Evolutionary conservation across 1,140 invertebrate genomes (phyloP), one percentile per base, ranked within the genome.

Genomic region (Pollicipes pollicipes): DNA sequence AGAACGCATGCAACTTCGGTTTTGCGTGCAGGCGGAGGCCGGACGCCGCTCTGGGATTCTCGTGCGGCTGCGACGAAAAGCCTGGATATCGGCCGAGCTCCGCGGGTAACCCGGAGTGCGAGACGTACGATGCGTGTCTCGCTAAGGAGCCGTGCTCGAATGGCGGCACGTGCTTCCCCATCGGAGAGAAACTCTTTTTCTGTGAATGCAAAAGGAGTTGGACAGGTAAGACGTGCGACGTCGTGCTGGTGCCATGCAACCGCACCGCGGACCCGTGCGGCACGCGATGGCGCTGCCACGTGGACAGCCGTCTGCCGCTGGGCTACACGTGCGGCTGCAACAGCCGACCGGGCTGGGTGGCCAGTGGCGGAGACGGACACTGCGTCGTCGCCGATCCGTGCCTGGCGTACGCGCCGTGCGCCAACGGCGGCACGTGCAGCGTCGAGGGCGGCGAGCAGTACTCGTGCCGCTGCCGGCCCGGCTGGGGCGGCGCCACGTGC

Each of bases 351-450:
- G 64, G 64, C n/a, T 66, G 45, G 45, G 17, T 58, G 21, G 45
- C 45, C n/a, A n/a, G n/a, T n/a, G 21, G 45, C 17, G 8, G 45
- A 58, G 28, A 66, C n/a, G 64, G 64, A 21, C n/a, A 66, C n/a
- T 66, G 64, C 28, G 27, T 27, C n/a, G 64, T 66, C 17, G 28
- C 27, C 17, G 64, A 66, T n/a, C 24, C 64, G 28, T 66, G 64
- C 17, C 17, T 66, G 64, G 64, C 64, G 16, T 29, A 28, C 64
- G 87, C 89, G 74, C 87, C 90, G 0, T 97, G 95, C 26, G 68
- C 71, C 21, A 74, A 73, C 68, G 69, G 75, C 58, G 72, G 76
- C 72, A 75, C 72, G 29, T 81, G 75, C 74, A 28, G 64, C 17
- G 27, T 21, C 1, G 27, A 28, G 17, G 28, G 27, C 28, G 64